Evolutionary conservation across 2,797 vertebrate species (phyloP), one percentile per base, ranked within the genome.

Genomic region (Euthynnus affinis): DNA sequence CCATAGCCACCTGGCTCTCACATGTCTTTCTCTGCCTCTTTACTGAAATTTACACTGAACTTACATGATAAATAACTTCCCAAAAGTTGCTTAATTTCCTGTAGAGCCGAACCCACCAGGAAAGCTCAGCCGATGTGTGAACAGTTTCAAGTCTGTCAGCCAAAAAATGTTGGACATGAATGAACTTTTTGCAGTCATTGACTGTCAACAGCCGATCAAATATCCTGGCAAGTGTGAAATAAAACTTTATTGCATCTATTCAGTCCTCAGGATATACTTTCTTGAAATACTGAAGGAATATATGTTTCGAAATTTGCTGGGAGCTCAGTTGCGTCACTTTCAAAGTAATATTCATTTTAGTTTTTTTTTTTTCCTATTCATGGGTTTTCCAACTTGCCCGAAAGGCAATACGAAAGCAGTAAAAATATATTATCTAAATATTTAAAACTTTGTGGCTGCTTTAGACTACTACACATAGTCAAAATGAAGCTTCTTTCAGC

Each of bases 181-280:
- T 55, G 20, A 59, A 57, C 57, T 25, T 71, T 60, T 32, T 23
- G 7, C 9, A 74, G 71, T 56, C 51, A 10, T 9, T 34, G 61
- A 55, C 62, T 76, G 71, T 80, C 73, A 71, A 60, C 71, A 67
- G 77, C 60, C 49, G 66, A 74, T 84, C 73, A 72, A 22, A 65
- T 9, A 22, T 40, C 27, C 71, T 65, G 80, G 67, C 53, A n/a
- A 64, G 60, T 23, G 25, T 20, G 73, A 55, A 57, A 48, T 42
- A 8, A 70, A 73, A 32, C 40, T 81, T 81, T 52, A 60, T 22
- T 63, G 61, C 51, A 25, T 74, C 48, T 34, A 4, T 75, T 78
- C 58, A 74, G 29, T 64, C 48, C 23, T 53, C 71, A 57, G 78
- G 53, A 81, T 15, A 23, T 12, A 14, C 40, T 42, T 12, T 42